Evolutionary conservation across 2,888 invertebrate species (phyloP).

Genomic region (Chirona hameri): DNA sequence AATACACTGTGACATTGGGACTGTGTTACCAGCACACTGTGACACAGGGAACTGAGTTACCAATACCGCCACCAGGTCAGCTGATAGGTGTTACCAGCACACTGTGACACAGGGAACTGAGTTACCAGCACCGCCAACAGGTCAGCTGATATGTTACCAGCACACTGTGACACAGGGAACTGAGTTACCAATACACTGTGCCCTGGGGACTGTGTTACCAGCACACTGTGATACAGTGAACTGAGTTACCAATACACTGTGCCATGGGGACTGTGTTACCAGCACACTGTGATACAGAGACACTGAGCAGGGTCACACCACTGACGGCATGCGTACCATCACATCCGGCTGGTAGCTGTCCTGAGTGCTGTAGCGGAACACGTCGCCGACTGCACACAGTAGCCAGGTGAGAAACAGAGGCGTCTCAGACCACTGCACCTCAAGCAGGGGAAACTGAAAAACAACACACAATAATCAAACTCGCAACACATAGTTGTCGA

Average conservation of each 20-base stretch:
- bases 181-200: too few species aligned
- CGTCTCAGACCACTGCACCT: background rate
- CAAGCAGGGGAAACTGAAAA: background rate
- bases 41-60: too few species aligned
- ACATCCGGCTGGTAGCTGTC: background rate
- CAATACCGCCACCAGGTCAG: background rate
- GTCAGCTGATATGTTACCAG: background rate
- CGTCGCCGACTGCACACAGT: background rate
- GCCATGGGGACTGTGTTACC: background rate
- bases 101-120: background rate
- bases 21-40: background rate
- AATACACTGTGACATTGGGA: too few species aligned
- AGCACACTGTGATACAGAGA: background rate
- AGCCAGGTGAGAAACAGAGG: background rate
- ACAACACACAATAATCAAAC: background rate
- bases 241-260: too few species aligned
- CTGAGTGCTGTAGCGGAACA: background rate
- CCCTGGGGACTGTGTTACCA: background rate
- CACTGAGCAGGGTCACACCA: too few species aligned
- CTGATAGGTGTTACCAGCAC: background rate
- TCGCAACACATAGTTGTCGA: background rate
- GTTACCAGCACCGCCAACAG: background rate
- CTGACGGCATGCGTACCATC: background rate
- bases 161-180: background rate
- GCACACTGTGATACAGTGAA: too few species aligned